phyloP scores from a whole-genome alignment of 2,797 vertebrate genomes.

The Sebastes matsubarae region DNA sequence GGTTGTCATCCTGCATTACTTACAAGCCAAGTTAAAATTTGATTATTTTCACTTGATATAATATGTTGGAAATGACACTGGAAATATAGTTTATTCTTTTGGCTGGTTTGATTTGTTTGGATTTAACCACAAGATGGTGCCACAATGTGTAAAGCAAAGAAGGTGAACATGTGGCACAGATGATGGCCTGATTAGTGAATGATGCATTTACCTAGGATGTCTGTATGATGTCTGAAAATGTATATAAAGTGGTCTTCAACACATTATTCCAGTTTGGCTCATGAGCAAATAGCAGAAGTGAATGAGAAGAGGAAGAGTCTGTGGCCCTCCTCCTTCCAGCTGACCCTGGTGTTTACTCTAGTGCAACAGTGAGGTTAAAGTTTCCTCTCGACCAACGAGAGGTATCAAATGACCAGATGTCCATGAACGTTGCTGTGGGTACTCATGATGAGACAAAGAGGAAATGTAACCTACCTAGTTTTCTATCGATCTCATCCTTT shows the following conservation, averaged over 20 bases:
- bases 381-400: not conserved
- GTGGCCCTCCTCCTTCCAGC: not conserved
- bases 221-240: not conserved
- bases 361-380: not conserved
- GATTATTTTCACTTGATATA: not conserved
- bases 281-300: not conserved
- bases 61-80: not conserved
- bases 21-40: too few relatives aligned
- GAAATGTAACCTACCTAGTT: conserved; percentile 82
- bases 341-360: not conserved
- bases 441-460: not conserved
- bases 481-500: conserved; percentile 91
- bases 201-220: not conserved
- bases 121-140: not conserved
- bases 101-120: not conserved
- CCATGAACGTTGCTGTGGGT: not conserved
- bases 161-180: not conserved
- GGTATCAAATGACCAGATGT: not conserved
- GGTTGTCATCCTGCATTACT: too few relatives aligned
- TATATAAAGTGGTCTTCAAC: not conserved
- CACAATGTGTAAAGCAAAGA: not conserved
- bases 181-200: not conserved
- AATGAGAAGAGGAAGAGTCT: not conserved
- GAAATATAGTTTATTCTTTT: not conserved
- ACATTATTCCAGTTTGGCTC: not conserved